These are phyloP conservation scores for Drosophila nigromelanica DNA, from an alignment of 1,140 invertebrate genomes.

Conservation along the genomic window DNA sequence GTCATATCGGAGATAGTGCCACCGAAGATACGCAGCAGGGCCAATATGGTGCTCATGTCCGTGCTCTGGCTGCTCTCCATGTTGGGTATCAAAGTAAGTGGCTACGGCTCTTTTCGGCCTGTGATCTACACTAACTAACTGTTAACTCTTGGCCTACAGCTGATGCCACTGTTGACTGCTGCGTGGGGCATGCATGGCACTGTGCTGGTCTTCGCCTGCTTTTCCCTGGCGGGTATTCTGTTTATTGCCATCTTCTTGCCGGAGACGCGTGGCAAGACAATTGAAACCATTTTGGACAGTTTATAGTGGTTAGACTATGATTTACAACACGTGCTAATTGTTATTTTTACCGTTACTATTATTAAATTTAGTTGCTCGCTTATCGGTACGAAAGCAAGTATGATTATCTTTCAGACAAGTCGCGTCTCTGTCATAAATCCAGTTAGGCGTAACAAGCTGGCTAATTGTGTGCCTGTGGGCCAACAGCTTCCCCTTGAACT, in stretches of 20 bases:
- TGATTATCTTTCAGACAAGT: conserved; percentile 13
- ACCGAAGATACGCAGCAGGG: conserved; percentile 67
- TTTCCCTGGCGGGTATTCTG: conserved; percentile 55
- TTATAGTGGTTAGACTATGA: conserved; percentile 38
- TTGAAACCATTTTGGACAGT: conserved; percentile 87
- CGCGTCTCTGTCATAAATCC: conserved; percentile 5
- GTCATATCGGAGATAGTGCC: conserved; percentile 77
- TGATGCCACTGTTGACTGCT: conserved; percentile 50
- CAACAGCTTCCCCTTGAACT: conserved; percentile 25
- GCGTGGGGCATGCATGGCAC: conserved; percentile 67
- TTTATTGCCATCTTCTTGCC: conserved; percentile 84
- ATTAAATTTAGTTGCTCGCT: conserved; percentile 20
- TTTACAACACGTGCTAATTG: conserved; percentile 14
- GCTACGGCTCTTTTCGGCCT: neutral
- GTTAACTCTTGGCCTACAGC: conserved; percentile 11
- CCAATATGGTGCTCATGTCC: conserved; percentile 66
- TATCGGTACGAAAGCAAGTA: neutral
- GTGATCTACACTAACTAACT: neutral
- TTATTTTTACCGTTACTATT: conserved; percentile 26
- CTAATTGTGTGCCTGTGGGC: conserved; percentile 4
- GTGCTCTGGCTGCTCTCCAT: conserved; percentile 65
- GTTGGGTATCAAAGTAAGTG: conserved; percentile 59
- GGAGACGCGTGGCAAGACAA: conserved; percentile 92
- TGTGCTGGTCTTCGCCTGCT: conserved; percentile 67
- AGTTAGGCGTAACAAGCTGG: neutral